Evolutionary conservation across 2,797 vertebrate genomes (phyloP).

Genomic region (Platyrinchus mystaceus): DNA sequence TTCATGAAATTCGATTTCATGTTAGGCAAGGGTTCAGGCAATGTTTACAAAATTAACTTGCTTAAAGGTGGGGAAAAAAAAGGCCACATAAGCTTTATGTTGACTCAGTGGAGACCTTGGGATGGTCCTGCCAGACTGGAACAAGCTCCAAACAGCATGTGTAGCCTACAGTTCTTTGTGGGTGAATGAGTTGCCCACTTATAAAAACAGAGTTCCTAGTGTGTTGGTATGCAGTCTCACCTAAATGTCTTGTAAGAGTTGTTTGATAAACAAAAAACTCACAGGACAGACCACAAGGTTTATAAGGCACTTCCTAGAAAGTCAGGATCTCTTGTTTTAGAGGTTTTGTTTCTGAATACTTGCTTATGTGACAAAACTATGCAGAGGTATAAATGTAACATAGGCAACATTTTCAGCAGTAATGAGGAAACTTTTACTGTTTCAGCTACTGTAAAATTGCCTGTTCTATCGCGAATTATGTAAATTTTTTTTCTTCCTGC

Average conservation of each 20-base stretch:
- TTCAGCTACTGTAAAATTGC: not conserved
- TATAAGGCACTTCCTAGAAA: not conserved
- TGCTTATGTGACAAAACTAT: not conserved
- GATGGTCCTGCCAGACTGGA: not conserved
- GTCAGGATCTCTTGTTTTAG: not conserved
- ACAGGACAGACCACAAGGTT: not conserved
- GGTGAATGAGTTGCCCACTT: not conserved
- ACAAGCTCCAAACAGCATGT: not conserved
- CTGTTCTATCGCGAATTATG: not conserved
- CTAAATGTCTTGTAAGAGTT: not conserved
- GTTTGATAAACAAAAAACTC: not conserved
- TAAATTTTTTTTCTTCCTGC: not conserved
- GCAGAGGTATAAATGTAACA: not conserved
- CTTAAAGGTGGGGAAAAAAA: not conserved
- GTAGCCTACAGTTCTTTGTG: not conserved
- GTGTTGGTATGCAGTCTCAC: not conserved
- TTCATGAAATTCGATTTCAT: not conserved
- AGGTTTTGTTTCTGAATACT: not conserved
- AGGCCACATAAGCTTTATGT: not conserved
- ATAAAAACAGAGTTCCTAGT: not conserved
- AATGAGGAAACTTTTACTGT: not conserved
- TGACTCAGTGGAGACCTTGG: not conserved
- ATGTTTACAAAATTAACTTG: not conserved
- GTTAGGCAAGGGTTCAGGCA: not conserved
- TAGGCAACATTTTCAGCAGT: not conserved